Conservation (phyloP, 2,113 vertebrate species). For the Phrynocephalus versicolor region DNA sequence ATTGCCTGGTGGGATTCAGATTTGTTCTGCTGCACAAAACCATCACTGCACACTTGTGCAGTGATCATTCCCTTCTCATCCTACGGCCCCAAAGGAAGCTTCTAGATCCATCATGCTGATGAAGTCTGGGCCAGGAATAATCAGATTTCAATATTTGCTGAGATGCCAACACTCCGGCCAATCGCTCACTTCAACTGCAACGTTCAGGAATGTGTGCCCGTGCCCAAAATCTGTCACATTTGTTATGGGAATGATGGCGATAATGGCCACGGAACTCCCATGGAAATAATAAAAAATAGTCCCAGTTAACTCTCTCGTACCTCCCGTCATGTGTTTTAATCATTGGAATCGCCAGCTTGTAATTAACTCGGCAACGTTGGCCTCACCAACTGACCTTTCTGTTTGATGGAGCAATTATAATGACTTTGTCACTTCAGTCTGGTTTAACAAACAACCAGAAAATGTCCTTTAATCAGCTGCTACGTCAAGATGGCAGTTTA, state of each 20-base stretch:
- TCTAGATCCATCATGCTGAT: too few relatives aligned
- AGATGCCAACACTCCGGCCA: too few relatives aligned
- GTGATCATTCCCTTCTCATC: too few relatives aligned
- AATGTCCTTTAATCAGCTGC: slow-evolving; percentile 54
- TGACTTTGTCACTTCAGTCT: slow-evolving; percentile 50
- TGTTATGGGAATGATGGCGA: not conserved
- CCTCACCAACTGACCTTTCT: slow-evolving; percentile 50
- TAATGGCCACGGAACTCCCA: not conserved
- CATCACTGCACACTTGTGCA: too few relatives aligned
- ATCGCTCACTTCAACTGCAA: not conserved
- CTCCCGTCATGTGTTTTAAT: slow-evolving; percentile 41
- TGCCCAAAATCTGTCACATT: not conserved
- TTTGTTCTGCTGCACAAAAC: too few relatives aligned
- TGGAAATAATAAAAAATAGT: not conserved
- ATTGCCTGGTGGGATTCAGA: too few relatives aligned
- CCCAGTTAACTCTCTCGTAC: slow-evolving; percentile 14
- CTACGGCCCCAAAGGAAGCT: too few relatives aligned
- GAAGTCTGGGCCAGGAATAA: too few relatives aligned
- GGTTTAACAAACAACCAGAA: slow-evolving; percentile 60
- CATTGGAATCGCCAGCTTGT: slow-evolving; percentile 37
- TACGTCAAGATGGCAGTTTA: slow-evolving; percentile 38
- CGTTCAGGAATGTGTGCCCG: not conserved
- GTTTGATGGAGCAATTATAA: slow-evolving; percentile 58
- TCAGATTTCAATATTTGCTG: not conserved
- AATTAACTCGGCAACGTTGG: slow-evolving; percentile 58